phyloP scores from a whole-genome alignment of 2,113 vertebrate species.

The Zootoca vivipara region DNA sequence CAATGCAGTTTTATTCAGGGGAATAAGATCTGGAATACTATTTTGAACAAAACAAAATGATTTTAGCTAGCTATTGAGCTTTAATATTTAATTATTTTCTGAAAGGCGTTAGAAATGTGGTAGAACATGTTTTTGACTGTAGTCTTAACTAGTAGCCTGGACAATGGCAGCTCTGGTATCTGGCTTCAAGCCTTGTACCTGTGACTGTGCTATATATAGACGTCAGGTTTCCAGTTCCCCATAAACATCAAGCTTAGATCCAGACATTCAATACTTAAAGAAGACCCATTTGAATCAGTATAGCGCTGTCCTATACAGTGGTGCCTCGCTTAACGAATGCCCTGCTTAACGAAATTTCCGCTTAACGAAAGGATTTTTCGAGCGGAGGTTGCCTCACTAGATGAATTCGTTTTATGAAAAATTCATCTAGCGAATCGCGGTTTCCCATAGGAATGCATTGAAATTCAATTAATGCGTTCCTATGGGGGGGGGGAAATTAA shows the following conservation, averaged over 20 bases:
- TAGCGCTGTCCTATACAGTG: too few relatives aligned
- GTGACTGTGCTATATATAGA: background rate
- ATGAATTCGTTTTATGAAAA: too few relatives aligned
- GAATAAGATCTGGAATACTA: conserved; percentile 23
- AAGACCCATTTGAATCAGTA: too few relatives aligned
- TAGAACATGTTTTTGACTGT: background rate
- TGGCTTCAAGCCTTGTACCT: background rate
- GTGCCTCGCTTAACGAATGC: too few relatives aligned
- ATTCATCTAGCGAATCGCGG: too few relatives aligned
- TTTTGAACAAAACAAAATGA: background rate
- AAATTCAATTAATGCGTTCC: too few relatives aligned
- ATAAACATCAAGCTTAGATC: background rate
- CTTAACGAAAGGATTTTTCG: too few relatives aligned
- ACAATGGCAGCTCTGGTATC: background rate
- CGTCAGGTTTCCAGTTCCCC: background rate
- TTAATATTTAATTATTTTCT: background rate
- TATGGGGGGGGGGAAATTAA: too few relatives aligned
- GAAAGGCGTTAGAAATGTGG: background rate
- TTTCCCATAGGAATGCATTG: too few relatives aligned
- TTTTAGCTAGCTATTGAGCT: background rate
- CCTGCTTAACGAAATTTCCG: too few relatives aligned
- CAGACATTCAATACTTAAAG: background rate
- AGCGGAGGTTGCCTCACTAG: too few relatives aligned
- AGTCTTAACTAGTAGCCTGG: background rate
- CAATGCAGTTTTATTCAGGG: conserved; percentile 19